These are phyloP conservation scores for Mastomys natalensis DNA, from an alignment of 2,113 vertebrate genomes.

Conservation along the genomic window DNA sequence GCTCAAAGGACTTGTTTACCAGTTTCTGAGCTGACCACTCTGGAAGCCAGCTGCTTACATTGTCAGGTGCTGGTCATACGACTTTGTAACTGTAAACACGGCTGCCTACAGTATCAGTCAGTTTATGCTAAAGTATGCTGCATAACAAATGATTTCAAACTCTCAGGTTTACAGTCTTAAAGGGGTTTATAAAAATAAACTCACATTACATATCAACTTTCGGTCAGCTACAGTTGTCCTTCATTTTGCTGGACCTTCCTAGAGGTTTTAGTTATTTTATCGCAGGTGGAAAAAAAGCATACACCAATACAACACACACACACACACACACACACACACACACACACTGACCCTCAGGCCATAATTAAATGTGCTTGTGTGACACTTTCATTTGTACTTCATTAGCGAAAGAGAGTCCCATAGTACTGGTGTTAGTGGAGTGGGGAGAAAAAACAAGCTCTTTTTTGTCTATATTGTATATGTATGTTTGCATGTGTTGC, in stretches of 20 bases:
- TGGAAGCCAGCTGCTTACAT: too few relatives aligned
- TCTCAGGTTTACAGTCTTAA: background rate
- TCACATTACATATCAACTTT: background rate
- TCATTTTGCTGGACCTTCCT: background rate
- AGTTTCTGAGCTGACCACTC: too few relatives aligned
- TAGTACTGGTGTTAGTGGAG: background rate
- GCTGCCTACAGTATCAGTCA: too few relatives aligned
- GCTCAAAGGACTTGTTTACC: too few relatives aligned
- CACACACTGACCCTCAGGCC: background rate
- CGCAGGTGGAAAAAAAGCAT: background rate
- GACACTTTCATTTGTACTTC: background rate
- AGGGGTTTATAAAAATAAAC: background rate
- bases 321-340: rapidly evolving
- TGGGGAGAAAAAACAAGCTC: background rate
- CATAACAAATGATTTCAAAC: background rate
- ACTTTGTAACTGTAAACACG: too few relatives aligned
- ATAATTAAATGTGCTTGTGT: background rate
- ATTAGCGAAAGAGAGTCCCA: background rate
- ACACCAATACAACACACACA: too few relatives aligned
- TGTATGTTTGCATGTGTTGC: background rate
- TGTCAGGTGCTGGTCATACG: too few relatives aligned
- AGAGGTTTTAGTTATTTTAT: background rate
- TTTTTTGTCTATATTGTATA: background rate
- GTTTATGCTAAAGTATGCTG: background rate
- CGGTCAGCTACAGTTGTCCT: background rate